Base-by-base conservation (phyloP, 2,113 vertebrate species). In the Phycodurus eques region DNA sequence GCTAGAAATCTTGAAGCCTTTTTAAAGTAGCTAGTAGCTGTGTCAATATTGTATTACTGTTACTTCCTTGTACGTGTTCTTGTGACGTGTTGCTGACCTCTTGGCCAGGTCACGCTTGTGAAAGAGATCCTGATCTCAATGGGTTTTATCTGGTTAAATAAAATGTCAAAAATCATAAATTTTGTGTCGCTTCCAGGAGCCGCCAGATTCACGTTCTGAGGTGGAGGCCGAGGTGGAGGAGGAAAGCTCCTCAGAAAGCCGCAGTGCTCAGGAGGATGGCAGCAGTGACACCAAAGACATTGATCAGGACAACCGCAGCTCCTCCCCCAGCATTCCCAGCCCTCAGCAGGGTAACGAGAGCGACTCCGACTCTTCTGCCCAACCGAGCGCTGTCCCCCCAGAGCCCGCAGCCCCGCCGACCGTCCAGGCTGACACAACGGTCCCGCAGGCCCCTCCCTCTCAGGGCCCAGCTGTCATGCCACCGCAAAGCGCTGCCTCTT, bases 251-350 rank as follows among this genome's bases (percentile, higher is more conserved):
- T 98, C 96, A 0, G 96, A 98, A 84, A 98, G 97, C 79, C 96
- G 96, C 83, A 99, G 98, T 0, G 95, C 96, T 87, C 97, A 98
- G 4, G 96, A 98, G 0, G 97, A 99, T 71, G 96, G 96, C 68
- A 98, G 96, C 93, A 99, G 96, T 0, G 98, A 99, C 85, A 93
- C 97, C 86, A 99, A 99, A 91, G 98, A 99, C 92, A 99, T 99
- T 0, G 98, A 99, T 92, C 98, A 99, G 92, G 98, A 99, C 89
- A 99, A 99, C 92, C 95, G 96, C 85, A 98, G 96, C 93, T 98
- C 98, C 0, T 98, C 97, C 0, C 98, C 98, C 79, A 99, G 98
- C 89, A 96, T 99, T 87, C 94, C 97, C 56, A 98, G 97, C 86
- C 98, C 98, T 2, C 95, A 96, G 77, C 96, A 95, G 86, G 96